Base-by-base conservation (phyloP, 2,888 invertebrate species). In the Chloroclystis v-ata region DNA sequence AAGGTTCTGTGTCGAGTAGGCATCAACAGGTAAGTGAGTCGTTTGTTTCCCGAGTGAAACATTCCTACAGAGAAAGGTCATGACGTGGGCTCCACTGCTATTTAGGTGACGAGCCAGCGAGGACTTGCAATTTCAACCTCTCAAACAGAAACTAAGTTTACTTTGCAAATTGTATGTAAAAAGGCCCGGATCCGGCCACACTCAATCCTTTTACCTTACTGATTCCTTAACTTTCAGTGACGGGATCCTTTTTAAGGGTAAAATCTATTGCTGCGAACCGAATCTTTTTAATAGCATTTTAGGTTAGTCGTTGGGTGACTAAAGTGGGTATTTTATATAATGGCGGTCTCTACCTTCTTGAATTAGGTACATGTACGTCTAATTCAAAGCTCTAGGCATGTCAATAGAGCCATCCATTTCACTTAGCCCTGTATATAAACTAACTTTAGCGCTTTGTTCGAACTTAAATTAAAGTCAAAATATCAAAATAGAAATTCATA, bases 11-110 rank as follows among this genome's bases (percentile, higher is more conserved):
- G 61, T 59, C 55, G 60, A 61, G 67, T 63, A 62, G 65, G 69
- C 69, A 78, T 82, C 82, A 82, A 82, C 82, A 82, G 80, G 82
- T 82, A 82, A 81, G 76, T 75, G 79, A 80, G 76, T 72, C 79
- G 78, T 82, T 82, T 80, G 73, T 82, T 79, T 75, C 59, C 64
- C 57, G 49, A 60, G 56, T 65, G 67, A 75, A 77, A 73, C 69
- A 80, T 77, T 74, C 67, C 69, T 66, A 60, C 63, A 61, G 68
- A 75, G 71, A 65, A 59, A 69, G 69, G 67, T 67, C 65, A 49
- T 69, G 76, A 77, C 72, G 64, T 65, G 64, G 54, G 49, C 48
- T 32, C 14, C 29, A 60, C 62, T 57, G 54, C 57, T 54, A 61
- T 59, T 60, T 57, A 61, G 43, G 61, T 61, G 64, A 65, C 48